Evolutionary conservation across 2,113 vertebrate genomes (phyloP).

Genomic region (Rostratula benghalensis): DNA sequence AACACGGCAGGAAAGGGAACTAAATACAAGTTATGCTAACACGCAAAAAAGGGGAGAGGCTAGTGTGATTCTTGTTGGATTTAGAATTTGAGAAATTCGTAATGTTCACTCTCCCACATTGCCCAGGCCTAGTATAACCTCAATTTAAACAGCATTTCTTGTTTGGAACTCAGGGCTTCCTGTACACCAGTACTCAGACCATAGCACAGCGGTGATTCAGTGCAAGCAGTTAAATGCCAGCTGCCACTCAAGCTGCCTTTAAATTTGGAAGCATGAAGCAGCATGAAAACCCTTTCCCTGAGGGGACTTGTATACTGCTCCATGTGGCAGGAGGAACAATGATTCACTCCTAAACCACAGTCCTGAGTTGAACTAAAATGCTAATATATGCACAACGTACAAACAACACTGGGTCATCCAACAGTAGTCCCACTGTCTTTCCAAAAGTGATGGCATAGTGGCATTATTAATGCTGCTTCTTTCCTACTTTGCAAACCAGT

Average conservation of each 20-base stretch:
- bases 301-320: neutral
- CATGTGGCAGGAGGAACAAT: neutral
- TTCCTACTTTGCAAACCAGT: neutral
- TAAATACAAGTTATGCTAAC: neutral
- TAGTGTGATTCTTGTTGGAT: neutral
- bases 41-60: neutral
- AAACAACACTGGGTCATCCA: neutral
- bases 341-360: neutral
- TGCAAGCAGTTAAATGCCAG: neutral
- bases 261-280: neutral
- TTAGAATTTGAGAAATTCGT: neutral
- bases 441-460: neutral
- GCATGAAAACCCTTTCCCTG: neutral
- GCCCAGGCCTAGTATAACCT: neutral
- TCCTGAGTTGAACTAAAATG: neutral
- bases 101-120: neutral
- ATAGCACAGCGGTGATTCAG: neutral
- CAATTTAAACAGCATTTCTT: neutral
- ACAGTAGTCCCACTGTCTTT: neutral
- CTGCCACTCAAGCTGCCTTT: neutral
- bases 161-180: neutral
- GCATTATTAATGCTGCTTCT: neutral
- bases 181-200: neutral
- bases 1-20: neutral
- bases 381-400: neutral